A percentile compares a stretch with the other conserved stretches of the same genome.
Evolutionary conservation across 1,140 invertebrate genomes (phyloP).

Genomic region (Calycopis cecrops): DNA sequence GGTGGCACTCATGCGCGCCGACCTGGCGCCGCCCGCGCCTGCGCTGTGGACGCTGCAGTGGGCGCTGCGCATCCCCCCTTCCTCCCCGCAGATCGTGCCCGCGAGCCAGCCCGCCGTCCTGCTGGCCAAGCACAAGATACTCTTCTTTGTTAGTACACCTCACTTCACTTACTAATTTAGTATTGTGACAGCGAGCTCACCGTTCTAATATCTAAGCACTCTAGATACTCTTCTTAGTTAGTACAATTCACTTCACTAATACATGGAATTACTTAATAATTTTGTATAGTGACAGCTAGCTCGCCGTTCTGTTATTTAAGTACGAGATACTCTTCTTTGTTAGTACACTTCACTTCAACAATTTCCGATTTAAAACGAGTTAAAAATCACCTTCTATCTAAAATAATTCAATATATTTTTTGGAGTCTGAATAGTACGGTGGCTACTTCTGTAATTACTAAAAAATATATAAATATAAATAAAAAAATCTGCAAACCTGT

Average conservation of each 20-base stretch:
- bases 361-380: too few relatives aligned
- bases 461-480: too few relatives aligned
- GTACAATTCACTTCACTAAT: slow-evolving; percentile 37
- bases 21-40: slow-evolving; percentile 50
- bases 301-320: slow-evolving; percentile 87
- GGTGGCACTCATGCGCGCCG: slow-evolving; percentile 76
- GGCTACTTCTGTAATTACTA: too few relatives aligned
- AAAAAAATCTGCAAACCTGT: too few relatives aligned
- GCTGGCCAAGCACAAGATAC: slow-evolving; percentile 88
- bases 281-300: slow-evolving; percentile 89
- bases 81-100: slow-evolving; percentile 88
- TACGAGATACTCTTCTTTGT: slow-evolving; percentile 94
- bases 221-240: slow-evolving; percentile 93
- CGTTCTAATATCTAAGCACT: slow-evolving; percentile 86
- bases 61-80: slow-evolving; percentile 92
- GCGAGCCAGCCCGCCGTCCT: slow-evolving; percentile 89
- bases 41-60: slow-evolving; percentile 90
- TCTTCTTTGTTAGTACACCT: slow-evolving; percentile 86
- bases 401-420: too few relatives aligned
- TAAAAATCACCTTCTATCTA: too few relatives aligned
- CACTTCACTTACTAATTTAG: too few relatives aligned
- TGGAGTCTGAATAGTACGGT: too few relatives aligned
- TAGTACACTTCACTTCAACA: slow-evolving; percentile 53
- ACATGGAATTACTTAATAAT: too few relatives aligned
- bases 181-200: slow-evolving; percentile 90